Evolutionary conservation across 2,113 vertebrate genomes (phyloP), one percentile per base, ranked within the genome.

Genomic region (Miniopterus natalensis): DNA sequence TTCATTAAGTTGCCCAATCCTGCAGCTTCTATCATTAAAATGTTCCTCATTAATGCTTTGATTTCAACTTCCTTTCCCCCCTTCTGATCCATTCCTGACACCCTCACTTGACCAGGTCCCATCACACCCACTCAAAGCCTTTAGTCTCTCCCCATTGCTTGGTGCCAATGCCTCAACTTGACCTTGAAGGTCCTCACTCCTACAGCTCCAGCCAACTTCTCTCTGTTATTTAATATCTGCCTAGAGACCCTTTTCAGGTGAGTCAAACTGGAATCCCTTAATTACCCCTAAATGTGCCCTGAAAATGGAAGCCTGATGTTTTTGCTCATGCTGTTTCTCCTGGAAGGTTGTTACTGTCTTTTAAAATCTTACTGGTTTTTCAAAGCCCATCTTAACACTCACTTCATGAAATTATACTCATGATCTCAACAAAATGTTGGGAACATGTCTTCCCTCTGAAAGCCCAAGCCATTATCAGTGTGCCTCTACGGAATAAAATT

Each of bases 11-110:
- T 29, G 40, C n/a, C 15, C 27, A 92, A 14, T 25, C 53, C 10
- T 49, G 17, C 20, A 71, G 40, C 47, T 95, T 79, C 17, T 77
- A 83, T 70, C 84, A 81, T 66, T 51, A 80, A 91, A 93, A 79
- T 6, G 4, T 63, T n/a, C 13, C 9, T 36, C 15, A 7, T 29
- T 79, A 88, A 92, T 17, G 65, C 20, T 45, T 36, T 61, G 36
- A 86, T 78, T 93, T 83, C 63, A 27, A n/a, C 14, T 75, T 86
- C 55, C 51, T 87, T 59, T 1, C 75, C 13, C 21, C 65, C 23
- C 36, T 91, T 73, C 4, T 9, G 40, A 79, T 78, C 0, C 1
- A 45, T 27, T 74, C 29, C 17, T 13, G 45, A 92, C 5, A 17
- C 12, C 27, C 31, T 42, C 25, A 21, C 23, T 45, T 78, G 49